These are phyloP conservation scores for Chaetops frenatus DNA, from an alignment of 2,113 vertebrate genomes.

Conservation along the genomic window DNA sequence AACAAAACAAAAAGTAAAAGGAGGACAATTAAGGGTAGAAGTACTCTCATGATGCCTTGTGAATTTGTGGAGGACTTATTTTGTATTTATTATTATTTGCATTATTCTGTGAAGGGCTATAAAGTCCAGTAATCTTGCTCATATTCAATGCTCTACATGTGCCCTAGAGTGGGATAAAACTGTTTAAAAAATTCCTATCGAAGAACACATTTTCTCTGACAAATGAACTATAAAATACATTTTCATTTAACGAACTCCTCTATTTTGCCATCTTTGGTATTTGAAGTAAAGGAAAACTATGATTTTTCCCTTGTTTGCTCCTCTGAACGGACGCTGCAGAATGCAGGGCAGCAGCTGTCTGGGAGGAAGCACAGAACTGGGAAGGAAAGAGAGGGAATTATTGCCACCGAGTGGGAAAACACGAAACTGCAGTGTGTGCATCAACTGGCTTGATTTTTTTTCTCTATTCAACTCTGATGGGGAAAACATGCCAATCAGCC, in stretches of 20 bases:
- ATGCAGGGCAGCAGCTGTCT: neutral
- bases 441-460: neutral
- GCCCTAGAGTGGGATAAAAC: neutral
- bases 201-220: conserved; percentile 25
- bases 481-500: neutral
- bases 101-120: neutral
- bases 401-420: conserved; percentile 64
- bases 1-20: rapidly evolving
- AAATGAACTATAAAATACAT: conserved; percentile 12
- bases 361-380: too few relatives aligned
- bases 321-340: neutral
- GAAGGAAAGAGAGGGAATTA: neutral
- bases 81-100: neutral
- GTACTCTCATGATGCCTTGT: neutral
- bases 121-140: neutral
- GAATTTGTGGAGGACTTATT: neutral
- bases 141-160: neutral
- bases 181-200: neutral
- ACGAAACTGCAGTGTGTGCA: neutral
- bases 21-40: neutral
- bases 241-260: neutral
- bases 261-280: neutral
- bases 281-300: neutral
- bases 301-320: neutral
- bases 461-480: neutral